A percentile compares a stretch with the other conserved stretches of the same genome.
Conservation (phyloP, 2,113 vertebrate species). For the Redunca redunca region DNA sequence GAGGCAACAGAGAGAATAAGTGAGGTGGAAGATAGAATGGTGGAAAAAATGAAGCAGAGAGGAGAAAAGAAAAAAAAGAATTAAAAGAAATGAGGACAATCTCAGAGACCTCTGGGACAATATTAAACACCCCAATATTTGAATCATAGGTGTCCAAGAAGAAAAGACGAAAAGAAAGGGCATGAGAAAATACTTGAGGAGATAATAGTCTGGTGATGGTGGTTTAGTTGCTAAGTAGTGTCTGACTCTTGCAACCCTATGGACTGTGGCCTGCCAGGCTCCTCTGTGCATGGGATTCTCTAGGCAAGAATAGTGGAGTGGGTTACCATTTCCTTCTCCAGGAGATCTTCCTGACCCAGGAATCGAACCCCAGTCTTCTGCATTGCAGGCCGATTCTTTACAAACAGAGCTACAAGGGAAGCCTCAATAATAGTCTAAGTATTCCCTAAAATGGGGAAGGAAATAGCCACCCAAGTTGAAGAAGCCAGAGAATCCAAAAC, state of each 20-base stretch:
- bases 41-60: neutral
- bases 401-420: no score
- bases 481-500: neutral
- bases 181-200: neutral
- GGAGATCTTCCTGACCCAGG: no score
- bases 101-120: neutral
- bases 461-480: neutral
- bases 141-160: neutral
- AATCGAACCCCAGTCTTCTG: no score
- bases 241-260: no score
- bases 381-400: no score
- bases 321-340: no score
- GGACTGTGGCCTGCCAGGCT: no score
- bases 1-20: neutral
- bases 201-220: neutral
- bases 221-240: no score
- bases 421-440: neutral
- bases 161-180: neutral
- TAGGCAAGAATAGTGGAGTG: no score
- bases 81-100: neutral
- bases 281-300: no score
- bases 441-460: neutral
- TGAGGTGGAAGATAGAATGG: neutral
- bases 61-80: neutral
- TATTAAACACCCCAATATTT: neutral